Base-by-base conservation (phyloP, 2,797 vertebrate species). In the Tragelaphus oryx region DNA sequence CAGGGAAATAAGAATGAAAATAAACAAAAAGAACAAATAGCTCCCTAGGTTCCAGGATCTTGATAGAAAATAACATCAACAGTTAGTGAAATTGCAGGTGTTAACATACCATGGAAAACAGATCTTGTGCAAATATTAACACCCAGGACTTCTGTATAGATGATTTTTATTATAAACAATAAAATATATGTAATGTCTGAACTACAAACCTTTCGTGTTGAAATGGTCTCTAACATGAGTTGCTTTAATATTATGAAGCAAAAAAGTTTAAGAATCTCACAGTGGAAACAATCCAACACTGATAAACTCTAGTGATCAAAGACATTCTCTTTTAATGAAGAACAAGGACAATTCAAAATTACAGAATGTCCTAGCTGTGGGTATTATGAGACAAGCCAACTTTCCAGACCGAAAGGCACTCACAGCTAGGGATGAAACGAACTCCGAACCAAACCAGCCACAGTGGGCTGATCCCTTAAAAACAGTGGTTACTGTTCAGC, bases 331-430 rank as follows among this genome's bases (percentile, higher is more conserved):
- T 97, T 98, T 60, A 97, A 97, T 96, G 94, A 96, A 97, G 98
- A 98, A 98, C 97, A 97, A 98, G 97, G 97, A 98, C 98, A 98
- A 97, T 97, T 97, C 96, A n/a, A 97, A 97, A 97, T 95, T 98
- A 98, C 98, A 98, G 97, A 97, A 97, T 98, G 98, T 98, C 96
- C 95, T 94, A 96, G 93, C 96, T 97, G 98, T 98, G 98, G 98
- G 91, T 98, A 96, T 98, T 93, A 98, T 86, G 98, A 98, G 96
- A 98, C 98, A 98, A 98, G 97, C 98, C 98, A 97, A 97, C 98
- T 97, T 98, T 98, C 98, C 98, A 98, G 98, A 99, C 98, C 98
- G 98, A 98, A 98, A 98, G 98, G 98, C 98, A 99, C 98, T 98
- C 98, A 98, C 98, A 98, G 97, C 97, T 98, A 98, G 98, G 98